Percentiles rank a stretch among this genome's conserved stretches.
Conservation (phyloP, 2,797 vertebrate genomes). For the Propithecus perrieri region DNA sequence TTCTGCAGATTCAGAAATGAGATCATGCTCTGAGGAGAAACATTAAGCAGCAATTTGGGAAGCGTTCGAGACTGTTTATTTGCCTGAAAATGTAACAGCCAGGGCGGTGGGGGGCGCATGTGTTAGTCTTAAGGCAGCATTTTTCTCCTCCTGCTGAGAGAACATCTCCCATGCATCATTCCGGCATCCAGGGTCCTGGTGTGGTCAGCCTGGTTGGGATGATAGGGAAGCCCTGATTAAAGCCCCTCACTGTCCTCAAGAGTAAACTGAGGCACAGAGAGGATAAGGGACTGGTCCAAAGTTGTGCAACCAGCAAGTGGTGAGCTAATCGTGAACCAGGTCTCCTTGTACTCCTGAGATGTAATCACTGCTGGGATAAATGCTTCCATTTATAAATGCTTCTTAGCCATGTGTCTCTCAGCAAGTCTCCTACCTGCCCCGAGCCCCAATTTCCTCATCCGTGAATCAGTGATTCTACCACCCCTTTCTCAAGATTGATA, state of each 20-base stretch:
- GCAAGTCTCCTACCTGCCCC: neutral
- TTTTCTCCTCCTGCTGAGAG: constrained; percentile 22
- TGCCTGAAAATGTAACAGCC: constrained; percentile 63
- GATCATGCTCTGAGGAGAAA: constrained; percentile 76
- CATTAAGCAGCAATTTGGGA: constrained; percentile 76
- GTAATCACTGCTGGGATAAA: neutral
- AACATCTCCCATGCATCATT: neutral
- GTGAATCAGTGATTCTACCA: neutral
- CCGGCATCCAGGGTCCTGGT: neutral
- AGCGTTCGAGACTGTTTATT: constrained; percentile 61
- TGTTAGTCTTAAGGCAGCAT: neutral
- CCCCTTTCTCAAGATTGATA: neutral
- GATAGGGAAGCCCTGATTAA: neutral
- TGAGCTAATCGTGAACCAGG: neutral
- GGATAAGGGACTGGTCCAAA: neutral
- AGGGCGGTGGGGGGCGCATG: accelerated
- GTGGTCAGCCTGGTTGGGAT: neutral
- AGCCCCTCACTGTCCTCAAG: neutral
- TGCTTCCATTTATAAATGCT: neutral
- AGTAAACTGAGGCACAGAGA: neutral
- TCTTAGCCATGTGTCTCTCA: neutral
- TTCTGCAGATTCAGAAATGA: constrained; percentile 82
- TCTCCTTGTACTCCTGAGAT: neutral
- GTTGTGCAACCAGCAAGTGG: neutral
- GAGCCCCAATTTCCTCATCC: neutral